A percentile compares a stretch with the other conserved stretches of the same genome.
Conservation (phyloP, 1,140 invertebrate species). For the Magallana angulata region DNA sequence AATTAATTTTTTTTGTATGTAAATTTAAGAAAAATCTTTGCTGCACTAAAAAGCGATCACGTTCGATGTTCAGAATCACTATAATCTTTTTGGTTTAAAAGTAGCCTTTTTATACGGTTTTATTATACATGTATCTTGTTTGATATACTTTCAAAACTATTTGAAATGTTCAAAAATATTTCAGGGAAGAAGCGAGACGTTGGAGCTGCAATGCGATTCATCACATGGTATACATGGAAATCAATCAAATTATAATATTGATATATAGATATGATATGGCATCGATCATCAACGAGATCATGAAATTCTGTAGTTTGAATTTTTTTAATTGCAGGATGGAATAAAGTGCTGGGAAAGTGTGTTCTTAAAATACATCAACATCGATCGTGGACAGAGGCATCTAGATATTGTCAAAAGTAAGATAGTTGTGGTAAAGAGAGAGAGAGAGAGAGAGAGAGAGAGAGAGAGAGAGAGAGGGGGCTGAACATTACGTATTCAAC, state of each 20-base stretch:
- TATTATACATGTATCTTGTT: too few species aligned
- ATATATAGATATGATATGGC: too few species aligned
- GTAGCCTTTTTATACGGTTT: too few species aligned
- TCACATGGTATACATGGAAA: background rate
- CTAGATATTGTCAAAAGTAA: slow-evolving; percentile 1
- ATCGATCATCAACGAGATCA: too few species aligned
- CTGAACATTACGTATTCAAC: background rate
- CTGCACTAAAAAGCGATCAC: too few species aligned
- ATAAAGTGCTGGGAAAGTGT: slow-evolving; percentile 1
- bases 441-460: slow-evolving; percentile 14
- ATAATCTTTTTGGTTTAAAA: too few species aligned
- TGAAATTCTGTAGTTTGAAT: too few species aligned
- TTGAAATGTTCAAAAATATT: background rate
- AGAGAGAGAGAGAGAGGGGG: background rate
- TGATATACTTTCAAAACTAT: too few species aligned
- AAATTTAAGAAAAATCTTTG: too few species aligned
- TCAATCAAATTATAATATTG: too few species aligned
- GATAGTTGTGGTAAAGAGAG: background rate
- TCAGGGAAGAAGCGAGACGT: background rate
- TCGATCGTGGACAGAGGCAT: background rate
- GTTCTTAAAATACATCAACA: slow-evolving; percentile 5
- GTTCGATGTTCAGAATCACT: too few species aligned
- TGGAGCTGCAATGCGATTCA: slow-evolving; percentile 9
- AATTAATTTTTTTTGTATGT: too few species aligned
- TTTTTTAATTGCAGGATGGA: background rate